Evolutionary conservation across 1,140 invertebrate species (phyloP).

Genomic region (Batillaria attramentaria): DNA sequence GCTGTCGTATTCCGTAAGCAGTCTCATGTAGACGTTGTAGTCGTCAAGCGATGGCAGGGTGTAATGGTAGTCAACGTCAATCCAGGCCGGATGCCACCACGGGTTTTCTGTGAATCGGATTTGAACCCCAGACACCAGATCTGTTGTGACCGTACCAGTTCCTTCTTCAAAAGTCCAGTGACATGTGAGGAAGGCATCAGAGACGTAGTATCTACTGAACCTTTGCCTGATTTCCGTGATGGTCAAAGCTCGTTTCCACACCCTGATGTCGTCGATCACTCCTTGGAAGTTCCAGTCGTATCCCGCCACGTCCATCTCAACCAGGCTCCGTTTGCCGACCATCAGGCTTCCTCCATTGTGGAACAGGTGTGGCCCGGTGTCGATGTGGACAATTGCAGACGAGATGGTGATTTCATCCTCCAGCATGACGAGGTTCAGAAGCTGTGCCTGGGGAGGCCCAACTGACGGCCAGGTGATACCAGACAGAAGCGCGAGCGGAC

Average conservation of each 20-base stretch:
- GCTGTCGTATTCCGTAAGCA: neutral
- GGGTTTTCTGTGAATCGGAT: constrained; percentile 30
- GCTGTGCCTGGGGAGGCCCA: constrained; percentile 38
- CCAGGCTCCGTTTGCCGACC: constrained; percentile 45
- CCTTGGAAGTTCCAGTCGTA: constrained; percentile 46
- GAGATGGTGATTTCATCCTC: constrained; percentile 27
- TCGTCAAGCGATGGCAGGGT: constrained; percentile 25
- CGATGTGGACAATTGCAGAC: constrained; percentile 24
- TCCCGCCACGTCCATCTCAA: constrained; percentile 18
- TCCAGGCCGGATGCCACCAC: constrained; percentile 41
- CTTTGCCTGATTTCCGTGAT: constrained; percentile 37
- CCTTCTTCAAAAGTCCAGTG: constrained; percentile 49
- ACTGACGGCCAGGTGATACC: constrained; percentile 49
- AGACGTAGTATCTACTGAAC: constrained; percentile 25
- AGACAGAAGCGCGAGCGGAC: constrained; percentile 26
- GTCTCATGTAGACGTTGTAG: constrained; percentile 24
- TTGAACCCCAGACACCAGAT: constrained; percentile 32
- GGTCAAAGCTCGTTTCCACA: constrained; percentile 46
- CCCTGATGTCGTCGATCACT: constrained; percentile 46
- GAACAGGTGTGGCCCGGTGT: constrained; percentile 26
- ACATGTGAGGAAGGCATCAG: constrained; percentile 31
- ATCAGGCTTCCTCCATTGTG: constrained; percentile 45
- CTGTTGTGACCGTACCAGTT: constrained; percentile 19
- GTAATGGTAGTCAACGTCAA: constrained; percentile 35
- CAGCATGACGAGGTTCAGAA: constrained; percentile 37